Conservation (phyloP, 1,140 invertebrate genomes). For the Catajapyx aquilonaris region DNA sequence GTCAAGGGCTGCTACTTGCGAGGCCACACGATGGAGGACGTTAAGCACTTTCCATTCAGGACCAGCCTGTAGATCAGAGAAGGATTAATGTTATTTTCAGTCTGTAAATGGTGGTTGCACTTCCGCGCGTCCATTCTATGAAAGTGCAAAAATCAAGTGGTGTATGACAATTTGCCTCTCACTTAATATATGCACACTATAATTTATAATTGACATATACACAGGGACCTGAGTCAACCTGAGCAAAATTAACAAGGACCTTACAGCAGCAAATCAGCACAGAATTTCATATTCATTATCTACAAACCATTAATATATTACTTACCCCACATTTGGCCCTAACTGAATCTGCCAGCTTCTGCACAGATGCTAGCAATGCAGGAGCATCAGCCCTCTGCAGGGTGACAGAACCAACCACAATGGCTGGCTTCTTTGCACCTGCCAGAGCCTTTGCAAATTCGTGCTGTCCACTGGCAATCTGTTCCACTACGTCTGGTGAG, state of each 20-base stretch:
- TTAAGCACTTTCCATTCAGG: constrained; percentile 62
- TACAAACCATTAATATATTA: constrained; percentile 3
- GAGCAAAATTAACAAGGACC: no score
- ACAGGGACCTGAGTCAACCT: no score
- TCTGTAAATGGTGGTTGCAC: no score
- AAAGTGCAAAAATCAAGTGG: constrained; percentile 7
- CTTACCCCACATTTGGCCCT: constrained; percentile 23
- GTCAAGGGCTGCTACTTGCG: constrained; percentile 90
- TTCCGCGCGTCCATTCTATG: no score
- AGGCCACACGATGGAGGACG: constrained; percentile 71
- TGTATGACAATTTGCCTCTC: constrained; percentile 2
- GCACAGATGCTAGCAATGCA: constrained; percentile 49
- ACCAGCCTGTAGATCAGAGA: constrained; percentile 19
- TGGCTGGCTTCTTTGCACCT: constrained; percentile 66
- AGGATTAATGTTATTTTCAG: no score
- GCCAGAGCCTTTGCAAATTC: constrained; percentile 48
- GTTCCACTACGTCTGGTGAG: constrained; percentile 40
- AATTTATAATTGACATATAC: no score
- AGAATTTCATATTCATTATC: no score
- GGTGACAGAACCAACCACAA: constrained; percentile 74
- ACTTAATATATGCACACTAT: constrained; percentile 7
- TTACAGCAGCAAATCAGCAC: no score
- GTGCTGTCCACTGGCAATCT: constrained; percentile 53
- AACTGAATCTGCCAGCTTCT: constrained; percentile 32
- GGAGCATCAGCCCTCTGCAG: constrained; percentile 58